Evolutionary conservation across 2,888 invertebrate genomes (phyloP).

Genomic region (Pharmacophagus antenor): DNA sequence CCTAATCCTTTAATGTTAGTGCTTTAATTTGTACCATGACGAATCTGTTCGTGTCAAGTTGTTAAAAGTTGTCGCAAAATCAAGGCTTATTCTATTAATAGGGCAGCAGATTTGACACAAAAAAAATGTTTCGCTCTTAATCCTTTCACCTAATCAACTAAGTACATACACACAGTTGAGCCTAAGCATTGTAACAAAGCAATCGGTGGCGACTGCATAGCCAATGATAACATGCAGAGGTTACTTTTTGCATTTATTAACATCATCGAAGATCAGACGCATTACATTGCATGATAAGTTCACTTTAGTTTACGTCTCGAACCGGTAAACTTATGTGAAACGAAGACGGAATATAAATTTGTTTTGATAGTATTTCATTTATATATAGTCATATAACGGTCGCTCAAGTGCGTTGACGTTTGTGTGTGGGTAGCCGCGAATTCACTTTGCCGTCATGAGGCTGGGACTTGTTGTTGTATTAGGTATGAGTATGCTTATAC

Average conservation of each 20-base stretch:
- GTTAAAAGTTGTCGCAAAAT: slow-evolving; percentile 36
- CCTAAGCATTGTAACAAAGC: slow-evolving; percentile 48
- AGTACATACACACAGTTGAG: slow-evolving; percentile 53
- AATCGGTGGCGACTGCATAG: slow-evolving; percentile 34
- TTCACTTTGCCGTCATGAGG: slow-evolving; percentile 31
- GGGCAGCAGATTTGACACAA: slow-evolving; percentile 43
- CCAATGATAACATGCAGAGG: slow-evolving; percentile 41
- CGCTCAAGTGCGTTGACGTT: slow-evolving; percentile 24
- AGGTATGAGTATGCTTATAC: slow-evolving; percentile 32
- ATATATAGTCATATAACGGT: slow-evolving; percentile 32
- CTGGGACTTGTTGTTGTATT: slow-evolving; percentile 30
- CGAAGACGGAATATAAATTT: slow-evolving; percentile 29
- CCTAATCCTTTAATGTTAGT: neutral
- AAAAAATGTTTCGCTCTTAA: slow-evolving; percentile 26
- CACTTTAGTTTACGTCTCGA: slow-evolving; percentile 54
- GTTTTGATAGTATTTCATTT: slow-evolving; percentile 2
- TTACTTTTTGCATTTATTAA: slow-evolving; percentile 58
- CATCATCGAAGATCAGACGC: slow-evolving; percentile 45
- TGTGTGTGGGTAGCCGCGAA: slow-evolving; percentile 27
- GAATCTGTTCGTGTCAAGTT: neutral
- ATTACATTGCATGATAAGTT: slow-evolving; percentile 56
- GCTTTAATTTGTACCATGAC: neutral
- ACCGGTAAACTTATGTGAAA: slow-evolving; percentile 32
- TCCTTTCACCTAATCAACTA: slow-evolving; percentile 40
- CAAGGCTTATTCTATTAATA: slow-evolving; percentile 57